Evolutionary conservation across 2,888 invertebrate genomes (phyloP).

Genomic region (Dromius quadrimaculatus): DNA sequence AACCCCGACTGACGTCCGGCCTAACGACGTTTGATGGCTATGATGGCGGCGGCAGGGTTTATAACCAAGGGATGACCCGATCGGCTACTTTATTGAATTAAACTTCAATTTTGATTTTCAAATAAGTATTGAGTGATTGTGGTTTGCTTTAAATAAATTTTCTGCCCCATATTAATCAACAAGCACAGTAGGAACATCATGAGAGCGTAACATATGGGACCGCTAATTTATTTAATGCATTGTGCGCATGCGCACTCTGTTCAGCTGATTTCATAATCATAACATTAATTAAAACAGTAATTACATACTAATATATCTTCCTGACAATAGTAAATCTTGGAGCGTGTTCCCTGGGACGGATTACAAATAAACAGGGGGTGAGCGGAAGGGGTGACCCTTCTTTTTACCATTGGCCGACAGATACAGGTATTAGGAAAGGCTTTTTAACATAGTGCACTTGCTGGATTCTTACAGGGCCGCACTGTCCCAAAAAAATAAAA

Average conservation of each 20-base stretch:
- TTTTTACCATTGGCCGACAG: constrained; percentile 52
- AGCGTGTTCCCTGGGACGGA: constrained; percentile 44
- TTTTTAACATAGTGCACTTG: constrained; percentile 60
- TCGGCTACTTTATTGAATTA: constrained; percentile 40
- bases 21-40: constrained; percentile 47
- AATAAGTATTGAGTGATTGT: constrained; percentile 25
- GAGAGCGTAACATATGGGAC: not conserved
- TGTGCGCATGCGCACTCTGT: not conserved
- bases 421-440: constrained; percentile 66
- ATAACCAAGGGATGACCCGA: not conserved
- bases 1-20: constrained; percentile 35
- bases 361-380: constrained; percentile 49
- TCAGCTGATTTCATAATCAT: constrained; percentile 47
- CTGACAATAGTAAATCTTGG: constrained; percentile 52
- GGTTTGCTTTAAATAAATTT: not conserved
- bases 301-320: constrained; percentile 47
- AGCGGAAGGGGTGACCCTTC: not conserved
- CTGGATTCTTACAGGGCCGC: constrained; percentile 55
- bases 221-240: not conserved
- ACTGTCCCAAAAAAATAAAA: constrained; percentile 56
- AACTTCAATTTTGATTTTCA: constrained; percentile 42
- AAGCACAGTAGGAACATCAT: not conserved
- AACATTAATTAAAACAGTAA: constrained; percentile 50
- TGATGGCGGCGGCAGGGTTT: constrained; percentile 31
- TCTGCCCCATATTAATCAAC: not conserved